Evolutionary conservation across 2,113 vertebrate genomes (phyloP), one percentile per base, ranked within the genome.

Genomic region (Larimichthys polyactis): DNA sequence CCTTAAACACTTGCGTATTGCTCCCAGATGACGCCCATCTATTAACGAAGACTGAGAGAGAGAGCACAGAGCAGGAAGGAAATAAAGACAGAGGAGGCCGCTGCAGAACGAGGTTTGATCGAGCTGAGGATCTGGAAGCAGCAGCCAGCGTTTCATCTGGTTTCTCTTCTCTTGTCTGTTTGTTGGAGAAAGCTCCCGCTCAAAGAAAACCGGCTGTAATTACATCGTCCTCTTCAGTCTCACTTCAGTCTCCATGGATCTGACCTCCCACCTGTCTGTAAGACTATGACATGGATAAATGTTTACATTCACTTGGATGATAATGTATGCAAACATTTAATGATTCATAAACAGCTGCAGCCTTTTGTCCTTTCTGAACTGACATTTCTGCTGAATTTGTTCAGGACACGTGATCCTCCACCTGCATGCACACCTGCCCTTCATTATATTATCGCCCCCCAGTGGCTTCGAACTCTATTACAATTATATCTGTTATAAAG

Each of bases 11-110:
- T 12, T 11, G 19, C 49, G 15, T 48, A 11, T 48, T 57, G 59
- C 63, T 79, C 59, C 6, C 2, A 29, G 32, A 44, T 1, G 12
- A 69, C 57, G 51, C 15, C 22, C 58, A 55, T 63, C 67, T 64
- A 48, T 78, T 55, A 36, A 32, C 3, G 0, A 9, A 19, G 40
- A 59, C 19, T 20, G 27, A 59, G 44, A 44, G 4, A 3, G 4
- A 20, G 29, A 14, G 49, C 51, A 19, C 8, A 0, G 9, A 65
- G n/a, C 62, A 22, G 5, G 14, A 40, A 71, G 29, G 22, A 80
- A 51, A 66, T 40, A 40, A 67, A 67, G 36, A 62, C 75, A 68
- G 24, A 68, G 40, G 32, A 75, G 63, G 8, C 17, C 11, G 8
- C 11, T 55, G 52, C 40, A 43, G 54, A 71, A 62, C 15, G 6